Base-by-base conservation (phyloP, 2,797 vertebrate genomes). In the Anguilla pacifica region DNA sequence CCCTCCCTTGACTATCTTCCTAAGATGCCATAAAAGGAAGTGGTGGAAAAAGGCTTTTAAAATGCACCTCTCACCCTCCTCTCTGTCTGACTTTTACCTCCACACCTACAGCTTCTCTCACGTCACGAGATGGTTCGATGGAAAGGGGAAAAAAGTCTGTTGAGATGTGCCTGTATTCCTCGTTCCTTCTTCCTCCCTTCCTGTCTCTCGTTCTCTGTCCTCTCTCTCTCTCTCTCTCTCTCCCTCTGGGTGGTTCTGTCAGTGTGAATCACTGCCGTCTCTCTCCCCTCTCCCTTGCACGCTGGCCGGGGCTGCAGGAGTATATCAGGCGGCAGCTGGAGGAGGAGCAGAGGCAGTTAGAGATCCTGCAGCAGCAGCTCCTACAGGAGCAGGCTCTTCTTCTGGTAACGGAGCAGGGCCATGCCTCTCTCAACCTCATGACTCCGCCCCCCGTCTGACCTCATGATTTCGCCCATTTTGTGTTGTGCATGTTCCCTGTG, bases 311-410 rank as follows among this genome's bases (percentile, higher is more conserved):
- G 93, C 96, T 96, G 96, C 97, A 99, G 99, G 99, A 99, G 91
- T 99, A 98, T 97, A 99, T 99, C 95, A 98, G 99, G 96, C 97
- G 98, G 91, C 99, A 99, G 97, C 96, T 99, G 97, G 99, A 99
- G 94, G 99, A 99, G 94, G 99, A 99, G 93, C 99, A 99, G 95
- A 98, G 99, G 91, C 99, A 99, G 97, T 97, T 99, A 97, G 99
- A 99, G 97, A 99, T 99, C 93, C 97, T 99, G 94, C 99, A 99
- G 95, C 98, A 99, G 95, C 99, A 99, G 95, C 97, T 99, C 90
- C 97, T 99, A 93, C 99, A 99, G 96, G 99, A 99, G 92, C 99
- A 99, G 95, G 99, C 96, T 9, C 97, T 99, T 94, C 97, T 99
- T 95, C 97, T 99, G 98, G 98, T 99, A 99, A 99, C 93, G 91